Conservation (phyloP, 2,888 invertebrate genomes). For the Cephus runcator region DNA sequence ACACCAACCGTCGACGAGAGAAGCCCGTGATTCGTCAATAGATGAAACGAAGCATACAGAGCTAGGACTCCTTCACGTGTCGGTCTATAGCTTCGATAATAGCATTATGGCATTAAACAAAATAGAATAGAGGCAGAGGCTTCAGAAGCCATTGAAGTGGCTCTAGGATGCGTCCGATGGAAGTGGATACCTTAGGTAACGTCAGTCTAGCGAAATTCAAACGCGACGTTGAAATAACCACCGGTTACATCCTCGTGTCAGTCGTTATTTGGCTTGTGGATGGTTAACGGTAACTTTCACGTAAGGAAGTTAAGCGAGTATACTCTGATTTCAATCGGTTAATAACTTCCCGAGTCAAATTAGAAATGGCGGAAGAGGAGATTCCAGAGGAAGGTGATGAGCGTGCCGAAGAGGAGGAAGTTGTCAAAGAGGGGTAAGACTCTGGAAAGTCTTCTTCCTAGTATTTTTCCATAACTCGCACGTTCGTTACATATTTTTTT, state of each 20-base stretch:
- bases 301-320: background rate
- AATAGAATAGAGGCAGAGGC: constrained; percentile 55
- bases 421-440: constrained; percentile 43
- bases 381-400: constrained; percentile 6
- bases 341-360: background rate
- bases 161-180: background rate
- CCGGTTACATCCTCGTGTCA: background rate
- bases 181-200: constrained; percentile 10
- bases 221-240: background rate
- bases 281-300: background rate
- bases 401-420: constrained; percentile 22
- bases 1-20: background rate
- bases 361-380: constrained; percentile 42
- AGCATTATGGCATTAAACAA: constrained; percentile 57
- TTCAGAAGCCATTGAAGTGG: constrained; percentile 51
- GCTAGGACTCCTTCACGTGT: background rate
- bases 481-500: background rate
- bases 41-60: background rate
- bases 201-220: constrained; percentile 6
- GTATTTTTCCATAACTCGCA: background rate
- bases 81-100: constrained; percentile 36
- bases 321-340: background rate
- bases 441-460: background rate
- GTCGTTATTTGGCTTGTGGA: constrained; percentile 1
- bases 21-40: background rate